Evolutionary conservation across 2,113 vertebrate species (phyloP), one percentile per base, ranked within the genome.

Genomic region (Ammodytes marinus): DNA sequence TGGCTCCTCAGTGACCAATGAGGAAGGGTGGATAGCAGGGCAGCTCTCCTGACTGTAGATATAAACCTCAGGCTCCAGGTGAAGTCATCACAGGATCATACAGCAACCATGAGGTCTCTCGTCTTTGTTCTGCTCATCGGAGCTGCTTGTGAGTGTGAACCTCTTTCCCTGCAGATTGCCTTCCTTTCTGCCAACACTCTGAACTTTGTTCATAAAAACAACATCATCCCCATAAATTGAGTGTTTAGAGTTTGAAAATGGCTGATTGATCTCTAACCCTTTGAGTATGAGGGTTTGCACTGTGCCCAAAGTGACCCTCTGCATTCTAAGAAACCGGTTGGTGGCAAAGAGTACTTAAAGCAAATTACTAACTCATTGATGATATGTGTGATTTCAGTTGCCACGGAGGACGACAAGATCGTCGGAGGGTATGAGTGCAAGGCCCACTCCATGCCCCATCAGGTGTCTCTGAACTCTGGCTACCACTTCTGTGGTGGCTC

Each of bases 401-500:
- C 93, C 82, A 42, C 42, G 1, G 92, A 95, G 3, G 94, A 94
- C 12, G 94, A 95, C 80, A 94, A 94, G 87, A 94, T 95, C 11
- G 93, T 95, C 37, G 91, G 93, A 65, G 95, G 95, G 73, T 87
- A 89, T 69, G 93, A 96, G 91, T 95, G 95, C 59, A 5, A 4
- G 1, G 50, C 83, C 7, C 0, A 95, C 79, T 91, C 94, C 3
- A 67, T 92, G 87, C 76, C 90, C 81, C 89, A 92, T 70, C 80
- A 88, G 84, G 94, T 94, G 85, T 95, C 93, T 15, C 93, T 95
- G 82, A 93, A 94, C 4, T 5, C n/a, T 17, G 93, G 94, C 6
- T 94, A 94, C 88, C 94, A 95, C 91, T 91, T 91, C 88, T 95
- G 94, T 17, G 93, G 94, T 13, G 93, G 94, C 70, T 95, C 94